Percentiles rank a stretch among this genome's conserved stretches.
Evolutionary conservation across 2,113 vertebrate species (phyloP).

Genomic region (Glaucidium brasilianum): DNA sequence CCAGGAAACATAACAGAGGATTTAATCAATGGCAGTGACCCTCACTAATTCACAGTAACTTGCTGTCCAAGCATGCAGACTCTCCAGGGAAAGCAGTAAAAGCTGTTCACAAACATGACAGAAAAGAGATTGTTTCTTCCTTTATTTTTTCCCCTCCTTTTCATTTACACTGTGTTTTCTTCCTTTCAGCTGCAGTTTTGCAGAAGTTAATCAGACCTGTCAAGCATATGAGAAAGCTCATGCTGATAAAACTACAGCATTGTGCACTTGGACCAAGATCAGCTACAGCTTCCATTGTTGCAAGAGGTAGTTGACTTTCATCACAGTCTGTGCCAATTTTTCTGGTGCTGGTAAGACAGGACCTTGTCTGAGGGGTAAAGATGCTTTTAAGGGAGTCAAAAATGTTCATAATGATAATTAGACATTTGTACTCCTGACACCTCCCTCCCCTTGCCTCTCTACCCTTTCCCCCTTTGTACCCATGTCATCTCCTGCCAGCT

Average conservation of each 20-base stretch:
- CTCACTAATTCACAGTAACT: slow-evolving; percentile 60
- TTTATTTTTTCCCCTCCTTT: neutral
- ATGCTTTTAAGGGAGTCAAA: neutral
- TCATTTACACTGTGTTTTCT: slow-evolving; percentile 7
- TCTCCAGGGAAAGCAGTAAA: slow-evolving; percentile 45
- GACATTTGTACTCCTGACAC: neutral
- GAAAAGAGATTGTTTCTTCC: neutral
- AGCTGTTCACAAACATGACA: slow-evolving; percentile 32
- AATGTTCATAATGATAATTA: neutral
- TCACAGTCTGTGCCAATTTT: neutral
- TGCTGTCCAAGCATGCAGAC: neutral
- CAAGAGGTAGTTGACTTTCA: neutral
- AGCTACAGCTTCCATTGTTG: neutral
- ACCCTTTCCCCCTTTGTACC: neutral
- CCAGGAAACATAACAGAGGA: slow-evolving; percentile 56
- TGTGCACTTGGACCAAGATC: neutral
- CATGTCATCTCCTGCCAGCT: neutral
- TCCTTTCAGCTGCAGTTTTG: neutral
- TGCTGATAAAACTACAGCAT: neutral
- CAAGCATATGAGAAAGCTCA: neutral
- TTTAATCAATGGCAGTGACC: slow-evolving; percentile 59
- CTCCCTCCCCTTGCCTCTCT: neutral
- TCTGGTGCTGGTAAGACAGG: neutral
- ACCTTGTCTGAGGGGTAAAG: neutral
- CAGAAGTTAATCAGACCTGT: slow-evolving; percentile 27